Conservation (phyloP, 2,113 vertebrate genomes). For the Peucedramus taeniatus region DNA sequence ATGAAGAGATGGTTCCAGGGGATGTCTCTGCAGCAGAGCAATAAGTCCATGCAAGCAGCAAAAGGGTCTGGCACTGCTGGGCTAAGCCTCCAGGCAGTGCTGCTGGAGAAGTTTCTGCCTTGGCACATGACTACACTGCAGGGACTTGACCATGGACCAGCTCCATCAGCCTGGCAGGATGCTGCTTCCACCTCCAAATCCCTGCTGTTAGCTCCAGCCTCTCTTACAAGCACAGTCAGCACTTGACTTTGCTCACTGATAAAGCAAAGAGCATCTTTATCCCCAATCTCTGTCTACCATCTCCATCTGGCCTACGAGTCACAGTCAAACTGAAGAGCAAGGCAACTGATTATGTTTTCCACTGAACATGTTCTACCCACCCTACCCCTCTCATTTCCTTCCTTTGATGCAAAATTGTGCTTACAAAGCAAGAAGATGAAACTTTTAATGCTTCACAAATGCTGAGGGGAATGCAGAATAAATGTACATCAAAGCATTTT, state of each 20-base stretch:
- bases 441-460: background rate
- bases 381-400: background rate
- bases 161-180: background rate
- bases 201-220: rapidly evolving
- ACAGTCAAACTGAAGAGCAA: background rate
- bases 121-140: rapidly evolving
- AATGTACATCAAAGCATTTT: background rate
- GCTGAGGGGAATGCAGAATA: background rate
- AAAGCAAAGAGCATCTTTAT: background rate
- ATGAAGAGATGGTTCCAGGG: background rate
- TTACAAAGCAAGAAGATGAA: background rate
- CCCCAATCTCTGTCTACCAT: background rate
- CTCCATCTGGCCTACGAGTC: background rate
- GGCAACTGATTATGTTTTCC: background rate
- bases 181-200: background rate
- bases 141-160: rapidly evolving
- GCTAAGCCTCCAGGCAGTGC: background rate
- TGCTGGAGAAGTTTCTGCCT: background rate
- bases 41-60: background rate
- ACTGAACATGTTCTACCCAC: background rate
- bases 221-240: background rate
- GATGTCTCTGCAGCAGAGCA: background rate
- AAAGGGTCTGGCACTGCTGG: background rate
- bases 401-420: background rate
- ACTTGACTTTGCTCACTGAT: background rate